phyloP scores from a whole-genome alignment of 2,888 invertebrate genomes.

The Hydrotaea diabolus region DNA sequence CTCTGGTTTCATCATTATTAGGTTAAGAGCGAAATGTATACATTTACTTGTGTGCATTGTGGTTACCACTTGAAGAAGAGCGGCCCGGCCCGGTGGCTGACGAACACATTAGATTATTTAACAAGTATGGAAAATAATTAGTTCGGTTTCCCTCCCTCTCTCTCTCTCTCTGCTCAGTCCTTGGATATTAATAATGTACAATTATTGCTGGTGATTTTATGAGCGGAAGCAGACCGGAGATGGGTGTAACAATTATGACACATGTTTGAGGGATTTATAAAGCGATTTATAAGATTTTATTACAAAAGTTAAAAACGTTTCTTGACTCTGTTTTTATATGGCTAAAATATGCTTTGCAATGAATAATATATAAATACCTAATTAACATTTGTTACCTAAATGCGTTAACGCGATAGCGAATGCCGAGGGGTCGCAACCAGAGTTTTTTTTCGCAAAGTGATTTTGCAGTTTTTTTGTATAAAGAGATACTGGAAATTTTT shows the following conservation, averaged over 20 bases:
- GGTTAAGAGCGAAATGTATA: slow-evolving; percentile 19
- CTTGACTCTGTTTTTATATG: background rate
- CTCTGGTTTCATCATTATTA: background rate
- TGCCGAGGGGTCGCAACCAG: background rate
- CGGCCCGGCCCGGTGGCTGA: background rate
- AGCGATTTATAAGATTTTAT: background rate
- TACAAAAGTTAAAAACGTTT: background rate
- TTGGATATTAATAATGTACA: slow-evolving; percentile 14
- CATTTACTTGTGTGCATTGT: background rate
- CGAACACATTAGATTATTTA: background rate
- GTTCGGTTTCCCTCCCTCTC: background rate
- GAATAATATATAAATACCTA: background rate
- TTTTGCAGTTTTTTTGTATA: too few species aligned
- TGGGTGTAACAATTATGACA: slow-evolving; percentile 1
- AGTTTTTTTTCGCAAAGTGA: too few species aligned
- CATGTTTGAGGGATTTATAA: background rate
- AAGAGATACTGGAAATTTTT: too few species aligned
- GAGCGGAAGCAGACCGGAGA: background rate
- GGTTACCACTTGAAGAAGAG: slow-evolving; percentile 10
- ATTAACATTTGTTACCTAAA: background rate
- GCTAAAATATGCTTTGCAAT: background rate
- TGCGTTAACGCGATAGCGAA: background rate
- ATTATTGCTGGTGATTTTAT: background rate
- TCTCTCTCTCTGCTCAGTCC: background rate
- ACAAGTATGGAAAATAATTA: background rate